phyloP scores from a whole-genome alignment of 2,797 vertebrate species.

The Thripadectes ignobilis region DNA sequence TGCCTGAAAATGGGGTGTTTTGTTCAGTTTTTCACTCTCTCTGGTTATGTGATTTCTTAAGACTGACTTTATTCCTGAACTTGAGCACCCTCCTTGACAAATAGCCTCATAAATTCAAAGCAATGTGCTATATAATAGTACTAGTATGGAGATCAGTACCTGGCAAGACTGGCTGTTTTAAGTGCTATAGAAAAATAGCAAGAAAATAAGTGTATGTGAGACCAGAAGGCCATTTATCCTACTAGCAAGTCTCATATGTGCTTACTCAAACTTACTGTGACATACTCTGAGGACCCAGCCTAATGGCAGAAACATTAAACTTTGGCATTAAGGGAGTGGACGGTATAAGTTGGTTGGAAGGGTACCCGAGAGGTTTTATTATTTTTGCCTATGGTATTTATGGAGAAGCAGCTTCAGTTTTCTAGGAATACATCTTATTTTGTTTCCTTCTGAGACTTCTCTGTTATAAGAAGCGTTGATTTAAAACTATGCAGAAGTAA shows the following conservation, averaged over 20 bases:
- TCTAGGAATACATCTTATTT: background rate
- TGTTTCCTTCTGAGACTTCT: background rate
- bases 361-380: background rate
- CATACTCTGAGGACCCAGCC: background rate
- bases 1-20: background rate
- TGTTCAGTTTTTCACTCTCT: background rate
- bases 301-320: constrained; percentile 24
- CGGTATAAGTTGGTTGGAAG: background rate
- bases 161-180: background rate
- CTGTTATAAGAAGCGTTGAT: background rate
- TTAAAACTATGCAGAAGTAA: background rate
- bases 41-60: background rate
- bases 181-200: background rate
- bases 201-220: background rate
- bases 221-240: constrained; percentile 14
- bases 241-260: background rate
- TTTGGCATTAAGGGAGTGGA: background rate
- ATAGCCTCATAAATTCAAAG: background rate
- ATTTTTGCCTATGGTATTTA: constrained; percentile 14
- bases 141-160: background rate
- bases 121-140: background rate
- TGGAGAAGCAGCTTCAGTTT: background rate
- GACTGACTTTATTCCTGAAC: background rate
- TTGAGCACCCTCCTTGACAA: background rate
- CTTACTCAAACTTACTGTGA: background rate